Evolutionary conservation across 2,797 vertebrate species (phyloP).

Genomic region (Neosalanx taihuensis): DNA sequence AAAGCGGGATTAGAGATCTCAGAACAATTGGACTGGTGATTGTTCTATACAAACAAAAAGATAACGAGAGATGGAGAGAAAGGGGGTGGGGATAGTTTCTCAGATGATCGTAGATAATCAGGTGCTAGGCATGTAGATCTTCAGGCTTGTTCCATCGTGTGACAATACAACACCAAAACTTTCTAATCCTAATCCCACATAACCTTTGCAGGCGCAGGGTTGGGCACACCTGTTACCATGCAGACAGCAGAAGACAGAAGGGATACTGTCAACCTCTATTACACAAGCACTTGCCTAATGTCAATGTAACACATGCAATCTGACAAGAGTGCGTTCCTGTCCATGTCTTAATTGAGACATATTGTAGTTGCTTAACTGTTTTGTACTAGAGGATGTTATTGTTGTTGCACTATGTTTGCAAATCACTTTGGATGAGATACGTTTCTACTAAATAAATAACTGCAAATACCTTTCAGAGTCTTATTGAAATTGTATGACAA

Average conservation of each 20-base stretch:
- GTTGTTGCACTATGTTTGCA: too few species aligned
- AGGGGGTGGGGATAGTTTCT: neutral
- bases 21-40: conserved; percentile 85
- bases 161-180: neutral
- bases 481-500: too few species aligned
- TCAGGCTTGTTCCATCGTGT: neutral
- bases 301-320: neutral
- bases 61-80: conserved; percentile 19
- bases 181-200: conserved; percentile 13
- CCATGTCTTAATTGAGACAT: too few species aligned
- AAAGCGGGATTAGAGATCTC: conserved; percentile 90
- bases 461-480: too few species aligned
- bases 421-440: too few species aligned
- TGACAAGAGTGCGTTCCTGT: neutral
- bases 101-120: neutral
- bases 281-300: neutral
- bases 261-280: neutral
- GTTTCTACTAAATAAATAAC: too few species aligned
- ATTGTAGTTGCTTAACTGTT: too few species aligned
- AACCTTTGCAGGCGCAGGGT: neutral
- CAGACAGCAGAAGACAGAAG: neutral
- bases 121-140: neutral
- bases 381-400: too few species aligned
- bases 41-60: conserved; percentile 48
- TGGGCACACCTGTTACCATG: conserved; percentile 11